phyloP scores from a whole-genome alignment of 2,113 vertebrate species.

The Leptosomus discolor region DNA sequence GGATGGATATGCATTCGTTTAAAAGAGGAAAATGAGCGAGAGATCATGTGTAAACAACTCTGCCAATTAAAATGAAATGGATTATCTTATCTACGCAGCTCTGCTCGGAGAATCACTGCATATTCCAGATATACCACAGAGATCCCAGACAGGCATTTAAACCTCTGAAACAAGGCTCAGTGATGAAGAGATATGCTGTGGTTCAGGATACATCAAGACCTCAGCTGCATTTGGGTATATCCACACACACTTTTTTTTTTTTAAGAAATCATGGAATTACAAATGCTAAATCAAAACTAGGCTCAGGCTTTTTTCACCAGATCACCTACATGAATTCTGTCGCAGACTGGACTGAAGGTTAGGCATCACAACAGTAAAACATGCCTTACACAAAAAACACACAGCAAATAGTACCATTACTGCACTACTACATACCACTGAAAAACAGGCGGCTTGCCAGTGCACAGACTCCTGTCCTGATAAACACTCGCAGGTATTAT shows the following conservation, averaged over 20 bases:
- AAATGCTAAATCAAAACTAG: neutral
- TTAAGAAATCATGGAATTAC: neutral
- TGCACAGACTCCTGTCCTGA: accelerated
- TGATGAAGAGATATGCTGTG: neutral
- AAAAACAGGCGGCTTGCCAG: neutral
- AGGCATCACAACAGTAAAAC: neutral
- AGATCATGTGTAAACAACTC: constrained; percentile 55
- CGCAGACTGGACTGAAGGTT: neutral
- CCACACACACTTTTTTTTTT: neutral
- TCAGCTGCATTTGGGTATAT: neutral
- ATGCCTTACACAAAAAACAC: neutral
- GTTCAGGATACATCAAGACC: neutral
- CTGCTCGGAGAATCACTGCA: neutral
- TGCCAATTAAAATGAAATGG: constrained; percentile 57
- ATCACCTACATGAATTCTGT: neutral
- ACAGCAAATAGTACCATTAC: neutral
- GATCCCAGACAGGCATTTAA: neutral
- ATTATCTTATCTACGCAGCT: constrained; percentile 46
- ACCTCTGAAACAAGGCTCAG: neutral
- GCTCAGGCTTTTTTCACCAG: neutral
- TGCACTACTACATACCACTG: neutral
- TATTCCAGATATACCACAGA: neutral
- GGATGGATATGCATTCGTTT: constrained; percentile 27
- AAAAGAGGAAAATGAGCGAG: constrained; percentile 30
- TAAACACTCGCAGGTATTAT: accelerated